Evolutionary conservation across 2,113 vertebrate species (phyloP), one percentile per base, ranked within the genome.

Genomic region (Miniopterus natalensis): DNA sequence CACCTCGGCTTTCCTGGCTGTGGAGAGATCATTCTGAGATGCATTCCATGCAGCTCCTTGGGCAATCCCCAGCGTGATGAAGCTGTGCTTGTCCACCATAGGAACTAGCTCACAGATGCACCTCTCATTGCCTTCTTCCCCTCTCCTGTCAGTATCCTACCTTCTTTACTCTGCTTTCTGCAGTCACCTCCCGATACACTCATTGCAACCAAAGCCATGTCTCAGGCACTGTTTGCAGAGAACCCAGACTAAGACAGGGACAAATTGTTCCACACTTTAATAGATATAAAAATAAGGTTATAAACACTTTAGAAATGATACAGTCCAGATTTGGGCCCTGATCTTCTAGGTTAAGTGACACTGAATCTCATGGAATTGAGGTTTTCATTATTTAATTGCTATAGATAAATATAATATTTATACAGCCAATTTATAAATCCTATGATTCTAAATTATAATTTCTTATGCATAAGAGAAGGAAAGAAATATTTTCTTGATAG

Each of bases 401-500:
- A 61, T 5, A 73, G 6, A 40, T 40, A 80, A 92, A 71, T 77
- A 40, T 78, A 80, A 83, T 66, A 66, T 27, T 12, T 20, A 31
- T 7, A 71, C 23, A 70, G 4, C 0, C 59, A 65, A 70, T 31
- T 25, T 25, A 93, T 53, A 93, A 88, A 57, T 79, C 84, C 10
- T 63, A 1, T 78, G 31, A 45, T 70, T 90, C 21, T 65, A 75
- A 79, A 65, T 86, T 75, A 57, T 53, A 45, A 55, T 63, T 90
- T 66, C 20, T 92, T 81, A 51, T 65, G 29, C 13, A 63, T 68
- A 83, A 86, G 87, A 78, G n/a, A 49, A 79, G 47, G 31, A 71
- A 75, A 89, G 8, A 91, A 66, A 74, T 45, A n/a, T 78, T 96
- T 92, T 3, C 40, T 55, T 29, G 29, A 18, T 92, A 96, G 83